Percentiles rank a stretch among this genome's conserved stretches.
These are phyloP conservation scores for Mormyrus lacerda DNA, from an alignment of 2,113 vertebrate genomes.

Conservation along the genomic window DNA sequence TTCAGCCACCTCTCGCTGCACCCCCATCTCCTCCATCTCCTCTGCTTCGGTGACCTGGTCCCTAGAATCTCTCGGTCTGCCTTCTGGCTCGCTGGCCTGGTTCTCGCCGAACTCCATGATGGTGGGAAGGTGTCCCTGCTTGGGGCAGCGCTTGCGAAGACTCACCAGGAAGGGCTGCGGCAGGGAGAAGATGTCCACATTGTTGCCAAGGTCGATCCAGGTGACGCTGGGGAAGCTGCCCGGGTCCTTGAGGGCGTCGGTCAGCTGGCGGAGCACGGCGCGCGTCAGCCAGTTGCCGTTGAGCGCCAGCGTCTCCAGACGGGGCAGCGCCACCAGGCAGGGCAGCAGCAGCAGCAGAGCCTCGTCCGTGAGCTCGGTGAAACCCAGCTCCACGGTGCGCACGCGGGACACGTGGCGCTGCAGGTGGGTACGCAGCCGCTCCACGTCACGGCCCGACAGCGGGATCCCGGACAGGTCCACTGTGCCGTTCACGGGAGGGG, in stretches of 20 bases:
- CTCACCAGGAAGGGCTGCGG: slow-evolving; percentile 71
- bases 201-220: slow-evolving; percentile 77
- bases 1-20: background rate
- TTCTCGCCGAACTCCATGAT: slow-evolving; percentile 70
- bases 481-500: slow-evolving; percentile 52
- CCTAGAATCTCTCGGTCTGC: slow-evolving; percentile 33
- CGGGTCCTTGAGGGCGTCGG: slow-evolving; percentile 68
- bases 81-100: slow-evolving; percentile 34
- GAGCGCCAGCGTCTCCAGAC: slow-evolving; percentile 65
- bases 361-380: slow-evolving; percentile 70
- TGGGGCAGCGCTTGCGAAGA: slow-evolving; percentile 66
- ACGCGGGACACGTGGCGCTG: slow-evolving; percentile 60
- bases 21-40: background rate
- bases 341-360: slow-evolving; percentile 67
- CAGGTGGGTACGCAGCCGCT: slow-evolving; percentile 59
- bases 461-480: slow-evolving; percentile 70
- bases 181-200: slow-evolving; percentile 75
- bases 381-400: slow-evolving; percentile 66
- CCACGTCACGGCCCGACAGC: slow-evolving; percentile 56
- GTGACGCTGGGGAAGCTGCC: slow-evolving; percentile 66
- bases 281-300: slow-evolving; percentile 71
- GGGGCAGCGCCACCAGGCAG: slow-evolving; percentile 52
- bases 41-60: background rate
- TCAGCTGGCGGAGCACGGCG: slow-evolving; percentile 67
- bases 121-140: slow-evolving; percentile 70